Conservation (phyloP, 2,113 vertebrate genomes). For the Oriolus oriolus region DNA sequence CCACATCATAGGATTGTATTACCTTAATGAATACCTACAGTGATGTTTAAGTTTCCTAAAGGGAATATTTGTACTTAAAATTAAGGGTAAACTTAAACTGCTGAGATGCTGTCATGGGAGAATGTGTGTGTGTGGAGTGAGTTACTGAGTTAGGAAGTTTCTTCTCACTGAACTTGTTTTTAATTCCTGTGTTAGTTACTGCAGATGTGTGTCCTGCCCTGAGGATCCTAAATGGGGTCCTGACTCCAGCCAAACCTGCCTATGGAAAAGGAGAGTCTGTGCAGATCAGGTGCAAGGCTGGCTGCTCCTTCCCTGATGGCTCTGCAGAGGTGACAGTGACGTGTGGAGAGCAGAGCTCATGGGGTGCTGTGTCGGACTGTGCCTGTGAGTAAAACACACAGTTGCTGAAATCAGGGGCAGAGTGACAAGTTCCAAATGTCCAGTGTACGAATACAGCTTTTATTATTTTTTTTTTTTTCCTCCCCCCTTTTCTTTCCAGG, state of each 20-base stretch:
- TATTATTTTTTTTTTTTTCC: background rate
- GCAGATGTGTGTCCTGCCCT: background rate
- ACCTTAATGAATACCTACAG: background rate
- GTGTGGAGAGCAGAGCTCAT: background rate
- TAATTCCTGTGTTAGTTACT: fast-evolving
- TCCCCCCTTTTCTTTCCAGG: background rate
- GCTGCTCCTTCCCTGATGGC: background rate
- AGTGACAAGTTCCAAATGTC: background rate
- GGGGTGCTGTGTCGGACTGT: background rate
- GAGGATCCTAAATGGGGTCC: fast-evolving
- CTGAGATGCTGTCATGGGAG: background rate
- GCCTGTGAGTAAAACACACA: background rate
- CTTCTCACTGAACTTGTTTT: background rate
- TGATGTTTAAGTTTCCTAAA: background rate
- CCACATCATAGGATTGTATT: background rate
- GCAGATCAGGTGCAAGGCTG: background rate
- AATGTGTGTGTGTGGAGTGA: background rate
- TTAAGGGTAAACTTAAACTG: background rate
- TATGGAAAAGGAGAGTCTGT: background rate
- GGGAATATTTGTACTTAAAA: background rate
- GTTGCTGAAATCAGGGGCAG: background rate
- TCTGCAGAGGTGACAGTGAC: background rate
- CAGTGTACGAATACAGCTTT: fast-evolving
- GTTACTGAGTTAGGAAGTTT: background rate
- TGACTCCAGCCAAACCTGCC: fast-evolving